These are phyloP conservation scores for Heteromyza rotundicornis DNA, from an alignment of 2,888 invertebrate genomes.

Conservation along the genomic window DNA sequence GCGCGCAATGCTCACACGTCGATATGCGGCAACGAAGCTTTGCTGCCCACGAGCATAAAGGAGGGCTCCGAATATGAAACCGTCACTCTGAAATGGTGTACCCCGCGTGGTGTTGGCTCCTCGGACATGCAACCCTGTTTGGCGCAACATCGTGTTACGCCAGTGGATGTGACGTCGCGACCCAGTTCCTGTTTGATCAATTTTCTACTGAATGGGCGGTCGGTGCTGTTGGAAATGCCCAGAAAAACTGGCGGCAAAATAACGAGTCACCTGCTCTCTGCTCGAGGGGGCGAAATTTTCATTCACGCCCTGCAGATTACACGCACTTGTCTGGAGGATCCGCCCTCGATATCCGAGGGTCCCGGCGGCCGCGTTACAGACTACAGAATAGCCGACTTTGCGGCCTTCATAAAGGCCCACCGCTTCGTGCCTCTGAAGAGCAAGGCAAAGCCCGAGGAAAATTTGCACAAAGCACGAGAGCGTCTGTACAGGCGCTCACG, in stretches of 20 bases:
- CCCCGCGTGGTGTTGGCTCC: constrained; percentile 86
- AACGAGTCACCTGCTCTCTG: constrained; percentile 90
- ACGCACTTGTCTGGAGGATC: constrained; percentile 89
- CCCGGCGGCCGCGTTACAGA: constrained; percentile 93
- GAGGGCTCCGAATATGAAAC: constrained; percentile 81
- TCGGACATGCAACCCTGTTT: constrained; percentile 83
- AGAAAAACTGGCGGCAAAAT: constrained; percentile 83
- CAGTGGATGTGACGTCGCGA: constrained; percentile 94
- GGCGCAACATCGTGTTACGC: constrained; percentile 88
- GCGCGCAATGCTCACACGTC: constrained; percentile 84
- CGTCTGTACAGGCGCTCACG: constrained; percentile 80
- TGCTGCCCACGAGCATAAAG: constrained; percentile 67
- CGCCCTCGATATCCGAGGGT: constrained; percentile 94
- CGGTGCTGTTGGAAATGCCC: constrained; percentile 91
- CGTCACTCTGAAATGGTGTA: constrained; percentile 93
- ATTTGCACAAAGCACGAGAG: constrained; percentile 70
- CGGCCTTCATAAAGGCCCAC: constrained; percentile 85
- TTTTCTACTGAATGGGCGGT: constrained; percentile 93
- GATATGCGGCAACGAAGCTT: constrained; percentile 72
- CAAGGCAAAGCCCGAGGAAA: constrained; percentile 45
- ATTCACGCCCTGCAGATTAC: constrained; percentile 88
- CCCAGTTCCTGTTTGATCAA: constrained; percentile 97
- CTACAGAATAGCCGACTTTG: constrained; percentile 86
- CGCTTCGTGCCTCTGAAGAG: constrained; percentile 76
- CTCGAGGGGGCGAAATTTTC: constrained; percentile 95